Evolutionary conservation across 2,888 invertebrate genomes (phyloP).

Genomic region (Mystacides longicornis): DNA sequence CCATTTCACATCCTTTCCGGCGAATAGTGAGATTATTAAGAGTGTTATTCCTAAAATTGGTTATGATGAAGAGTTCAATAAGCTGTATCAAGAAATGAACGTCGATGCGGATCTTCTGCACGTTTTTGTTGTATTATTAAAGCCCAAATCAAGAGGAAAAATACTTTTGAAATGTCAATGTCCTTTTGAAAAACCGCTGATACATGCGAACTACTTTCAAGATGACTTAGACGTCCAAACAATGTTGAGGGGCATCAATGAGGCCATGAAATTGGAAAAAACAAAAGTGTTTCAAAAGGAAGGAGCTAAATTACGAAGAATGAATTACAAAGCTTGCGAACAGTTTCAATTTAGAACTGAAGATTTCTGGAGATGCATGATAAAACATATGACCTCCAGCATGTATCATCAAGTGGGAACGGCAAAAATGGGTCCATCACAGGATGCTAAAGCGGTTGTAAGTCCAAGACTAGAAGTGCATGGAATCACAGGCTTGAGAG

Average conservation of each 20-base stretch:
- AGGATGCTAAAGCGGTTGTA: conserved; percentile 57
- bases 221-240: conserved; percentile 43
- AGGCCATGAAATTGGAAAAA: conserved; percentile 32
- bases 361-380: conserved; percentile 59
- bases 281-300: conserved; percentile 37
- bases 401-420: conserved; percentile 65
- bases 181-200: conserved; percentile 52
- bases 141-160: conserved; percentile 61
- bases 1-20: conserved; percentile 27
- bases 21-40: conserved; percentile 13
- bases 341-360: conserved; percentile 35
- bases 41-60: conserved; percentile 4
- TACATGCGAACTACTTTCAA: conserved; percentile 52
- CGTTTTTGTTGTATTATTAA: conserved; percentile 50
- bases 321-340: conserved; percentile 28
- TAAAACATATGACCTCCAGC: conserved; percentile 56
- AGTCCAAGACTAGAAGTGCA: conserved; percentile 57
- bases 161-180: conserved; percentile 58
- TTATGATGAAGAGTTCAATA: conserved; percentile 31
- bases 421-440: conserved; percentile 60
- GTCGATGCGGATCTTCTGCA: conserved; percentile 29
- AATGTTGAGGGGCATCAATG: conserved; percentile 35
- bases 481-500: conserved; percentile 56
- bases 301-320: conserved; percentile 30
- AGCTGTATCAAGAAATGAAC: conserved; percentile 26